These are phyloP conservation scores for Rugalucina vietnamica DNA, from an alignment of 2,888 invertebrate genomes.

Conservation along the genomic window DNA sequence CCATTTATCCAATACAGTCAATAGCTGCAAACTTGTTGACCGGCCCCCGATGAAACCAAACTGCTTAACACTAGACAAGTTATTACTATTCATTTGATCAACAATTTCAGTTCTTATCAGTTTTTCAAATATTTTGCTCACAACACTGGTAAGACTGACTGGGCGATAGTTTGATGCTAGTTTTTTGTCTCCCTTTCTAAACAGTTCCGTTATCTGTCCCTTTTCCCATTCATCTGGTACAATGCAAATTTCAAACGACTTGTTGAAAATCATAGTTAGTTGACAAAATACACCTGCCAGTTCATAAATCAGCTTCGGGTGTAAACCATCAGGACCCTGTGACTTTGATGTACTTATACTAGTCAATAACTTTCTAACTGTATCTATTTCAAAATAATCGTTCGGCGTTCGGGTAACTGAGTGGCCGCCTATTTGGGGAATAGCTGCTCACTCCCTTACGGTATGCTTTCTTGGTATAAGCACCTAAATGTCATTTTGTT, in stretches of 20 bases:
- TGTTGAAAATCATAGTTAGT: not conserved
- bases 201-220: slow-evolving; percentile 7
- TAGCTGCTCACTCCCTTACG: too few species aligned
- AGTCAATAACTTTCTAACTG: not conserved
- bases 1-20: slow-evolving; percentile 11
- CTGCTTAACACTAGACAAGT: slow-evolving; percentile 33
- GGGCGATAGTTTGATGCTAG: slow-evolving; percentile 25
- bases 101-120: slow-evolving; percentile 6
- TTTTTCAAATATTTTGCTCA: slow-evolving; percentile 11
- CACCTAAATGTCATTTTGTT: too few species aligned
- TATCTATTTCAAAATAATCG: too few species aligned
- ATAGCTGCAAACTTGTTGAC: slow-evolving; percentile 19
- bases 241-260: not conserved
- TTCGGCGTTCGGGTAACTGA: too few species aligned
- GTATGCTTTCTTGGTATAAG: too few species aligned
- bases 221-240: not conserved
- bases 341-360: not conserved
- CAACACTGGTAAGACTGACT: slow-evolving; percentile 15
- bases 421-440: too few species aligned
- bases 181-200: slow-evolving; percentile 29
- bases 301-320: not conserved
- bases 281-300: not conserved
- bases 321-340: not conserved
- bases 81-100: slow-evolving; percentile 16
- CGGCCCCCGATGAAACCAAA: slow-evolving; percentile 25